A percentile compares a stretch with the other conserved stretches of the same genome.
Conservation (phyloP, 1,140 invertebrate genomes). For the Trialeurodes vaporariorum region DNA sequence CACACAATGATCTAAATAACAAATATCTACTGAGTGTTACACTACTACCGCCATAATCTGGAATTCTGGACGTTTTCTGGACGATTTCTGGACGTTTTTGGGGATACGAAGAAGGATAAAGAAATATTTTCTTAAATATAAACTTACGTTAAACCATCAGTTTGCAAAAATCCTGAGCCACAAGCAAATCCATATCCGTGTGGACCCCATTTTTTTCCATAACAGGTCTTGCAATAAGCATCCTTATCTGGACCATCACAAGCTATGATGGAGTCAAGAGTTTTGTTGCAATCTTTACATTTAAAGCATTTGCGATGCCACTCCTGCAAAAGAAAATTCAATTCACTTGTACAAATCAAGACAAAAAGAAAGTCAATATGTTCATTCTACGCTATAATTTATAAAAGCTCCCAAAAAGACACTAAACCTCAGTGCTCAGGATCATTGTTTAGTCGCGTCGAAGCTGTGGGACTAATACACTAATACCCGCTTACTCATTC, state of each 20-base stretch:
- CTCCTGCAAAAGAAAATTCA: constrained; percentile 43
- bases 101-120: constrained; percentile 14
- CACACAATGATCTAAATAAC: no score
- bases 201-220: constrained; percentile 85
- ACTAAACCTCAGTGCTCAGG: no score
- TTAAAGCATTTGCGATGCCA: constrained; percentile 99
- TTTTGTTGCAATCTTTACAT: constrained; percentile 84
- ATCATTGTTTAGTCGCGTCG: no score
- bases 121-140: constrained; percentile 5
- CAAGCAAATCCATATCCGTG: constrained; percentile 91
- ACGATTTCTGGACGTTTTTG: constrained; percentile 12
- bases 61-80: no score
- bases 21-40: no score
- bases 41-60: no score
- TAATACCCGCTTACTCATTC: no score
- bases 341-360: no score
- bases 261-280: constrained; percentile 83
- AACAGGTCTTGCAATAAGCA: constrained; percentile 88
- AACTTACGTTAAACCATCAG: constrained; percentile 71
- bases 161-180: constrained; percentile 85
- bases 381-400: no score
- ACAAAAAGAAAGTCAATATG: no score
- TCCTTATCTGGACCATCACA: constrained; percentile 81
- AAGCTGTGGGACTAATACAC: no score
- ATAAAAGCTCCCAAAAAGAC: no score